Conservation (phyloP, 2,888 invertebrate species). For the Minunthozetes semirufus region DNA sequence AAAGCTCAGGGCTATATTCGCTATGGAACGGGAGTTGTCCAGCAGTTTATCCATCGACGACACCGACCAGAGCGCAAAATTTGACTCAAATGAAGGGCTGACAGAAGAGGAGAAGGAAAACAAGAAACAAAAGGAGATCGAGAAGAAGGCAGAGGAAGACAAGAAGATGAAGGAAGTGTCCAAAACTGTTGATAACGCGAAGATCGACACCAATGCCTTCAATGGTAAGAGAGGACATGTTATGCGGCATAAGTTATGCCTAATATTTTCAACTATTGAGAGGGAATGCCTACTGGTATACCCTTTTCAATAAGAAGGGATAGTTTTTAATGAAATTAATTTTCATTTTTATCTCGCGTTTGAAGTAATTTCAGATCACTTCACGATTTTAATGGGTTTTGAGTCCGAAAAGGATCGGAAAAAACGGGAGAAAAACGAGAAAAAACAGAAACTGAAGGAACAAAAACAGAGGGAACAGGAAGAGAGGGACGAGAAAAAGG, state of each 20-base stretch:
- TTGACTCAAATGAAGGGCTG: not conserved
- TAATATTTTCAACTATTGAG: no score
- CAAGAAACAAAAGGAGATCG: not conserved
- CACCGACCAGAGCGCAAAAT: not conserved
- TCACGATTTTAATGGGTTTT: slow-evolving; percentile 28
- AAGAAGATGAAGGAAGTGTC: slow-evolving; percentile 31
- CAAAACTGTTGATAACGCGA: slow-evolving; percentile 31
- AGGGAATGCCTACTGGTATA: no score
- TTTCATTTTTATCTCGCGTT: not conserved
- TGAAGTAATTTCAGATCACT: slow-evolving; percentile 31
- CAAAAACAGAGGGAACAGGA: not conserved
- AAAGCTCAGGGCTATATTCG: slow-evolving; percentile 27
- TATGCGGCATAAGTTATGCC: not conserved
- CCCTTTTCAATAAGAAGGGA: no score
- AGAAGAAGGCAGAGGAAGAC: slow-evolving; percentile 8
- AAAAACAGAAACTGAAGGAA: slow-evolving; percentile 18
- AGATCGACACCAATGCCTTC: slow-evolving; percentile 28
- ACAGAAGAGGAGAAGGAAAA: slow-evolving; percentile 16
- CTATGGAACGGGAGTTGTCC: not conserved
- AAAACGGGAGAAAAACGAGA: slow-evolving; percentile 28
- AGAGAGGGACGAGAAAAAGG: not conserved
- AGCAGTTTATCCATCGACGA: slow-evolving; percentile 5
- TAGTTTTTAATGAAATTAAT: no score
- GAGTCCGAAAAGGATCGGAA: slow-evolving; percentile 31
- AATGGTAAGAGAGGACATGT: not conserved